Evolutionary conservation across 2,797 vertebrate genomes (phyloP), one percentile per base, ranked within the genome.

Genomic region (Urocyon cinereoargenteus): DNA sequence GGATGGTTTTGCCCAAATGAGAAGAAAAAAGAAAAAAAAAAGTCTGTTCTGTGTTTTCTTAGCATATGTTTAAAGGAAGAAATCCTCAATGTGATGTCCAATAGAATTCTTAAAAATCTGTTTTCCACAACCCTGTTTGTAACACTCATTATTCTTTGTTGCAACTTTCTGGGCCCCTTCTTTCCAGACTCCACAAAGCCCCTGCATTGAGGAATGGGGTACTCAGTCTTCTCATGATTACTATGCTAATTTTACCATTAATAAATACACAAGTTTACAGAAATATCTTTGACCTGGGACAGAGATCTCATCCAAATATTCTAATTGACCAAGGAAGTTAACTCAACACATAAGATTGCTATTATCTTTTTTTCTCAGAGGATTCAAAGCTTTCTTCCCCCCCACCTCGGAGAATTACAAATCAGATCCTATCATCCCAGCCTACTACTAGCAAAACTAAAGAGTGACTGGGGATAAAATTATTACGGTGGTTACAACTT

Each of bases 281-380:
- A 95, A 88, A 89, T 4, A 75, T 15, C 16, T 66, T 61, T 94
- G 22, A 86, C 34, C 6, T 78, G 49, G 88, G 45, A 45, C 31
- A 90, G 4, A 70, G 28, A 1, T 91, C 78, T 94, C 49, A 91
- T 91, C 49, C 59, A 22, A 97, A 96, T 90, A 53, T 6, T 18
- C 66, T 82, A 66, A 64, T 4, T 81, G 11, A 62, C 45, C 51
- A 14, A 84, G 36, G 18, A 94, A 81, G 45, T 14, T 94, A 24
- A 86, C 5, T 87, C 36, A 96, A 55, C 12, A 95, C 40, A 5
- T 51, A 90, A 73, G 18, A 91, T 53, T 59, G 5, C 7, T 66
- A 62, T 70, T 45, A 55, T 73, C 40, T 36, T 40, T 78, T 79
- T 84, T 22, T 55, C 73, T 51, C 45, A 51, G 45, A 77, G 26